phyloP scores from a whole-genome alignment of 2,888 invertebrate genomes.

The Eurytoma adleriae region DNA sequence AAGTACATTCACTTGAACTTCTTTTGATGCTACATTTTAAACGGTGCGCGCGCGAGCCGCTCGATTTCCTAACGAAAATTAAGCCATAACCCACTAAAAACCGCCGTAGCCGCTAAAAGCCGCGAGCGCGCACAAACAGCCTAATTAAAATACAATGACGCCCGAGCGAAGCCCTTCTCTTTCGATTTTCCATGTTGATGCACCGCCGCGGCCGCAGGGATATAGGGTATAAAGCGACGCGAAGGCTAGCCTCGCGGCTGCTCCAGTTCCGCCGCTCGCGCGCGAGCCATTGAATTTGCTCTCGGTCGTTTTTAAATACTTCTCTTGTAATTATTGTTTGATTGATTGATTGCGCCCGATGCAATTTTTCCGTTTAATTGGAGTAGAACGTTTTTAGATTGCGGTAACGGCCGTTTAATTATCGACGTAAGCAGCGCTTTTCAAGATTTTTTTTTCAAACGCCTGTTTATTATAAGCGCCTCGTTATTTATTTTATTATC shows the following conservation, averaged over 20 bases:
- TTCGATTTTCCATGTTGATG: slow-evolving; percentile 13
- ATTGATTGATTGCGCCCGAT: not conserved
- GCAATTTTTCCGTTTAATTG: not conserved
- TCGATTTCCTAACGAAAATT: slow-evolving; percentile 38
- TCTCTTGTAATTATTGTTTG: slow-evolving; percentile 11
- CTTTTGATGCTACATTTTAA: slow-evolving; percentile 26
- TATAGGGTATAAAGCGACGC: not conserved
- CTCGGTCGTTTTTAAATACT: slow-evolving; percentile 2
- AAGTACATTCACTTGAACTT: slow-evolving; percentile 49
- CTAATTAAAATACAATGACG: slow-evolving; percentile 51
- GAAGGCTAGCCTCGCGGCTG: too few species aligned
- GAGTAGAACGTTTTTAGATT: too few species aligned
- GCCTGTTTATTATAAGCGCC: too few species aligned
- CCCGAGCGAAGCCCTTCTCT: slow-evolving; percentile 24
- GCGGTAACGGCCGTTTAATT: too few species aligned
- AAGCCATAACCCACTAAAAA: slow-evolving; percentile 43
- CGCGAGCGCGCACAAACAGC: not conserved
- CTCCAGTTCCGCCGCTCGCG: not conserved
- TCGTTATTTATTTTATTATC: too few species aligned
- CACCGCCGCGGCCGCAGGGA: not conserved
- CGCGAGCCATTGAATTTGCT: not conserved
- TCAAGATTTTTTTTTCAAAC: too few species aligned
- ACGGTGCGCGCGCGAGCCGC: not conserved
- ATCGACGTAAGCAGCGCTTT: too few species aligned
- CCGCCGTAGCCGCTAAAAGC: not conserved